Base-by-base conservation (phyloP, 2,113 vertebrate genomes). In the Donacobius atricapilla region DNA sequence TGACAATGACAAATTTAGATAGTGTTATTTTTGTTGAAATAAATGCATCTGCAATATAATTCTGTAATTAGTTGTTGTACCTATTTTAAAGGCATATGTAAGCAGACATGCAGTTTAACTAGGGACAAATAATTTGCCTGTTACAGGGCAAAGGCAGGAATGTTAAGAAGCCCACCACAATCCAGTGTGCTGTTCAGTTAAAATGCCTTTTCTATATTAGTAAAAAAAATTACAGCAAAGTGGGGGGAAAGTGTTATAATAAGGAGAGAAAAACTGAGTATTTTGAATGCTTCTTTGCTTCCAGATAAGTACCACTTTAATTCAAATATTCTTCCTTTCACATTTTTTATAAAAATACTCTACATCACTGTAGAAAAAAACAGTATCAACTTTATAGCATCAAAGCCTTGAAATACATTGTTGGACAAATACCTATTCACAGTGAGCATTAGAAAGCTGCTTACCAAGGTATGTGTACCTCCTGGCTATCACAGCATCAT, bases 381-480 rank as follows among this genome's bases (percentile, higher is more conserved):
- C 45, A 44, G 19, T 28, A 66, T 63, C n/a, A 48, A 44, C n/a
- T 65, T 83, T 5, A 42, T 9, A 77, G 30, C 27, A 63, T 24
- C 63, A 80, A 63, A 81, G 24, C 45, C 33, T 42, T 86, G 64
- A 77, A 70, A 69, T 18, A 40, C 0, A 1, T 58, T 83, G 17
- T 28, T 48, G 31, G 39, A 64, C 19, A 27, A 42, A 58, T 58
- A 47, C 19, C 3, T 30, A 22, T 54, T 31, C 33, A 44, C 25
- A 85, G 10, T 3, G 4, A 83, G 40, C 60, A 71, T 16, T 33
- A 53, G 16, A 48, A 10, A 81, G 71, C 47, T 72, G 89, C 98
- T 98, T 97, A 99, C 99, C 99, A 22, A 99, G 98, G 93, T 99
- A 99, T 14, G 99, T 99, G 97, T 99, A 99, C 92, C 99, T 97